These are phyloP conservation scores for Stenopsyche tienmushanensis DNA, from an alignment of 1,140 invertebrate species.

Conservation along the genomic window DNA sequence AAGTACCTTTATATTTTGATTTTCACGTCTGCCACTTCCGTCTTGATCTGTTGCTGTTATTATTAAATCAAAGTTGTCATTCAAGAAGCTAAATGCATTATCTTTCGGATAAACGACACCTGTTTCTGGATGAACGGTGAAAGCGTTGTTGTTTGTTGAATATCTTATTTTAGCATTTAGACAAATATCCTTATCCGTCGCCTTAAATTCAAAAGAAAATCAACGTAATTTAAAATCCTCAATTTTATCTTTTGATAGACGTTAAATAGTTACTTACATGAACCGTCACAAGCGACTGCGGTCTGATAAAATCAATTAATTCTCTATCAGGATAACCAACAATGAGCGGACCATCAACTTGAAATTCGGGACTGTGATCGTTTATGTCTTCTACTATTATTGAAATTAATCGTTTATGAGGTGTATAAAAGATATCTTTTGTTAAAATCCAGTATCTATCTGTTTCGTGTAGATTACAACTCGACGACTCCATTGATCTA, in stretches of 20 bases:
- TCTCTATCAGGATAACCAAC: conserved; percentile 52
- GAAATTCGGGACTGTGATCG: conserved; percentile 53
- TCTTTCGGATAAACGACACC: conserved; percentile 44
- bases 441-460: conserved; percentile 47
- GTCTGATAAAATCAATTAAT: conserved; percentile 47
- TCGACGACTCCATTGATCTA: neutral
- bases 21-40: conserved; percentile 18
- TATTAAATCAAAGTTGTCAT: conserved; percentile 24
- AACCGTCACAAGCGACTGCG: conserved; percentile 49
- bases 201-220: conserved; percentile 40
- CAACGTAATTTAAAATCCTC: neutral
- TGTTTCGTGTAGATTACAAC: neutral
- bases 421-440: conserved; percentile 47
- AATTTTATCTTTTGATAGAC: neutral
- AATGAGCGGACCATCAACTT: conserved; percentile 47
- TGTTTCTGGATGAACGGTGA: conserved; percentile 40
- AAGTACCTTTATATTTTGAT: conserved; percentile 30
- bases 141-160: conserved; percentile 27
- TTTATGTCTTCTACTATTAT: conserved; percentile 56
- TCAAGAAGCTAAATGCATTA: conserved; percentile 5
- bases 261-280: conserved; percentile 44
- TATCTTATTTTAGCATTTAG: conserved; percentile 42
- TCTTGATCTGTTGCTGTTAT: conserved; percentile 39
- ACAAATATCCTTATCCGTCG: conserved; percentile 43
- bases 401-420: conserved; percentile 49